Conservation (phyloP, 2,797 vertebrate genomes). For the Pseudopleuronectes americanus region DNA sequence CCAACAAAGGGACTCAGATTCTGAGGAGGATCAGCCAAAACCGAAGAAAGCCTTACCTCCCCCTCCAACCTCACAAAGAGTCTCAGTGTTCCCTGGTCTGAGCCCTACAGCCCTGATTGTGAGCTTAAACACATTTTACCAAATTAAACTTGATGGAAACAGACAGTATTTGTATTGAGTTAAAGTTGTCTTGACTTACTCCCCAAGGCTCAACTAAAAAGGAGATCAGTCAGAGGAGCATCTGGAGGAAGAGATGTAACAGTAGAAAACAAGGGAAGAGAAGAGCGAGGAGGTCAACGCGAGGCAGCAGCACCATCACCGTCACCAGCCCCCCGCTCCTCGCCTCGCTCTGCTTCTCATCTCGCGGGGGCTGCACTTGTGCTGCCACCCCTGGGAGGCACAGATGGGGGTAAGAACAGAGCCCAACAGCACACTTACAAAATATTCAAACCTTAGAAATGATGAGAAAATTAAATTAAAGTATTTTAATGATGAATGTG, state of each 20-base stretch:
- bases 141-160: not conserved
- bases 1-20: constrained; percentile 56
- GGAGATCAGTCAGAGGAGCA: constrained; percentile 58
- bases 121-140: constrained; percentile 27
- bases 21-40: constrained; percentile 71
- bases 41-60: constrained; percentile 39
- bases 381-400: constrained; percentile 82
- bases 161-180: not conserved
- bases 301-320: constrained; percentile 62
- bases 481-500: not conserved
- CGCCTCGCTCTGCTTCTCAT: constrained; percentile 75
- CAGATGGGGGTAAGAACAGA: constrained; percentile 82
- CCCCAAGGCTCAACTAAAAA: constrained; percentile 88
- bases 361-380: constrained; percentile 80
- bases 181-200: constrained; percentile 22
- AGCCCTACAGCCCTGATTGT: constrained; percentile 88
- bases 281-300: constrained; percentile 74
- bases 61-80: constrained; percentile 75
- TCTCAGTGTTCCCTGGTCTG: constrained; percentile 87
- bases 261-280: constrained; percentile 49
- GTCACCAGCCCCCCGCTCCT: constrained; percentile 75
- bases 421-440: not conserved
- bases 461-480: not conserved
- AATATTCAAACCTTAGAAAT: not conserved
- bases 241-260: constrained; percentile 55